Conservation (phyloP, 2,113 vertebrate species). For the Notothenia rossii region DNA sequence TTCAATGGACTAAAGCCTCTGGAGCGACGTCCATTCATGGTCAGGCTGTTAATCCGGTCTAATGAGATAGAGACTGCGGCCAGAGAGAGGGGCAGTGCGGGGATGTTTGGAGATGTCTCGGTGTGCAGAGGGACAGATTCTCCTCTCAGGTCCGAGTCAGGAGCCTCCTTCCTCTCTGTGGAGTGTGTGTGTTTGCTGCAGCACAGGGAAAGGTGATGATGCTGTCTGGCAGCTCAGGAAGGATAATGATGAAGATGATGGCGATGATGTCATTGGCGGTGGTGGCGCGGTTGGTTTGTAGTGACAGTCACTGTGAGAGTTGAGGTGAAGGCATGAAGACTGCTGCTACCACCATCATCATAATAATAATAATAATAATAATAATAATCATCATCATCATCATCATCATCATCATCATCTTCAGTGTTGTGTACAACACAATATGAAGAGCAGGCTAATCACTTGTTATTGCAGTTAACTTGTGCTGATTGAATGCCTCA, state of each 20-base stretch:
- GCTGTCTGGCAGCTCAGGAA: constrained; percentile 52
- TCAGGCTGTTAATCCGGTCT: constrained; percentile 76
- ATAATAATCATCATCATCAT: background rate
- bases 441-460: background rate
- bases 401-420: constrained; percentile 25
- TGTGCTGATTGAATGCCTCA: background rate
- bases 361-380: too few relatives aligned
- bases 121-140: constrained; percentile 21
- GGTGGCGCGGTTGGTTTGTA: constrained; percentile 40
- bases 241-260: constrained; percentile 57
- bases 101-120: constrained; percentile 44
- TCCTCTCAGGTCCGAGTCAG: constrained; percentile 55
- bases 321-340: constrained; percentile 26
- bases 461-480: constrained; percentile 1
- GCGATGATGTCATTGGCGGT: constrained; percentile 71
- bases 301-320: constrained; percentile 41
- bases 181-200: constrained; percentile 30
- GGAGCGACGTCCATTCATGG: constrained; percentile 69
- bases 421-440: background rate
- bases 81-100: constrained; percentile 19
- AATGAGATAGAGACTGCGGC: constrained; percentile 69
- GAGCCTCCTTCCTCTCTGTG: constrained; percentile 43
- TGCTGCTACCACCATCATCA: background rate
- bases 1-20: constrained; percentile 66
- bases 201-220: constrained; percentile 48